phyloP scores from a whole-genome alignment of 2,888 invertebrate species.

The Teinopalpus imperialis region DNA sequence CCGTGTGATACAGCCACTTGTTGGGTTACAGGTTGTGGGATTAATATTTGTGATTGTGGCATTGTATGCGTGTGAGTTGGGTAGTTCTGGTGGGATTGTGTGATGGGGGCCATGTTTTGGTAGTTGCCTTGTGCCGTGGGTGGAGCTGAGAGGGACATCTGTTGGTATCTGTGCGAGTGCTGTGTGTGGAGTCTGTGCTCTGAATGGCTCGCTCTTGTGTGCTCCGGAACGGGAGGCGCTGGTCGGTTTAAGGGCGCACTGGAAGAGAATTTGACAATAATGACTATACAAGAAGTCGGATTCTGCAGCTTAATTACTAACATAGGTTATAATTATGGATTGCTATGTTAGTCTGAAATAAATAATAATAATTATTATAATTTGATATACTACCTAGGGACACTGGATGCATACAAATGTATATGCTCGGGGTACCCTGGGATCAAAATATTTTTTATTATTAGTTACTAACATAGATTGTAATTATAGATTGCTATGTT shows the following conservation, averaged over 20 bases:
- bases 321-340: too few species aligned
- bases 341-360: too few species aligned
- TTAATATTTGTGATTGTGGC: constrained; percentile 31
- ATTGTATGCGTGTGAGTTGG: constrained; percentile 45
- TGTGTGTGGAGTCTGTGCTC: constrained; percentile 67
- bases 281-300: too few species aligned
- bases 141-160: constrained; percentile 70
- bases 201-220: constrained; percentile 49
- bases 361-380: too few species aligned
- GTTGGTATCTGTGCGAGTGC: constrained; percentile 67
- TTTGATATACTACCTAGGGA: too few species aligned
- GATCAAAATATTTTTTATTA: too few species aligned
- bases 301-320: too few species aligned
- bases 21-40: constrained; percentile 41
- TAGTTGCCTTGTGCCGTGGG: constrained; percentile 51
- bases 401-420: too few species aligned
- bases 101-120: constrained; percentile 65
- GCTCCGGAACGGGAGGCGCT: constrained; percentile 88
- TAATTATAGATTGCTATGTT: too few species aligned
- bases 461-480: too few species aligned
- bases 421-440: too few species aligned
- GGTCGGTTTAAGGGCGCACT: constrained; percentile 59
- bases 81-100: constrained; percentile 52
- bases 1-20: constrained; percentile 45
- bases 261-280: constrained; percentile 30